phyloP scores from a whole-genome alignment of 1,140 invertebrate genomes.

The Drosophila tsacasi region DNA sequence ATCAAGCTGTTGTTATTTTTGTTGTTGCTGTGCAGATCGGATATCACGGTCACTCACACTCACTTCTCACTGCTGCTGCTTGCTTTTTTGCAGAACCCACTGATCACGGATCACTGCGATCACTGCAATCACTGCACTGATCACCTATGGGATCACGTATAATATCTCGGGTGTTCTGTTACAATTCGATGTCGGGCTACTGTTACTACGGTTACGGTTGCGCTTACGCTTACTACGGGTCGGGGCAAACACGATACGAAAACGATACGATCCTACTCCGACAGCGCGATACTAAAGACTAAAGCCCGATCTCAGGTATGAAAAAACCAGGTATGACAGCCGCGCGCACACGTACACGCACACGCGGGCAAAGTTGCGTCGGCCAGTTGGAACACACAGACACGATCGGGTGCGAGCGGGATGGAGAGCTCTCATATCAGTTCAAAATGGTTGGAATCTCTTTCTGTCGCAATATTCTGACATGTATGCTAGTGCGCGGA shows the following conservation, averaged over 20 bases:
- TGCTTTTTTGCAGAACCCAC: constrained; percentile 4
- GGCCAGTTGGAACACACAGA: constrained; percentile 62
- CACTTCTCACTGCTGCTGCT: constrained; percentile 24
- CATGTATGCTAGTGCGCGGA: not conserved
- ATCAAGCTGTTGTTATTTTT: constrained; percentile 49
- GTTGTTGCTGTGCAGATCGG: constrained; percentile 41
- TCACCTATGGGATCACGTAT: constrained; percentile 15
- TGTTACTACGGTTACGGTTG: constrained; percentile 29
- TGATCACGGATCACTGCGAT: constrained; percentile 18
- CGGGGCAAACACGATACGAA: constrained; percentile 65
- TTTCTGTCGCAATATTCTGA: constrained; percentile 76
- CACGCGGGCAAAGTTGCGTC: constrained; percentile 41
- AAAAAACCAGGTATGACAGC: constrained; percentile 70
- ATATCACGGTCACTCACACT: constrained; percentile 59
- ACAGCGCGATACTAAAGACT: constrained; percentile 80
- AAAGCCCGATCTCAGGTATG: constrained; percentile 39
- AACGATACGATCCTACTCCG: constrained; percentile 83
- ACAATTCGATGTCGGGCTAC: constrained; percentile 26
- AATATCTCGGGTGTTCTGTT: constrained; percentile 30
- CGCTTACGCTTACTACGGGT: constrained; percentile 34
- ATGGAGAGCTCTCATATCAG: constrained; percentile 54
- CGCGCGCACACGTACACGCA: constrained; percentile 36
- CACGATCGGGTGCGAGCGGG: not conserved
- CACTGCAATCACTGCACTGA: constrained; percentile 7
- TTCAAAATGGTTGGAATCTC: constrained; percentile 83